Conservation (phyloP, 2,797 vertebrate genomes). For the Acestrorhynchus altus region DNA sequence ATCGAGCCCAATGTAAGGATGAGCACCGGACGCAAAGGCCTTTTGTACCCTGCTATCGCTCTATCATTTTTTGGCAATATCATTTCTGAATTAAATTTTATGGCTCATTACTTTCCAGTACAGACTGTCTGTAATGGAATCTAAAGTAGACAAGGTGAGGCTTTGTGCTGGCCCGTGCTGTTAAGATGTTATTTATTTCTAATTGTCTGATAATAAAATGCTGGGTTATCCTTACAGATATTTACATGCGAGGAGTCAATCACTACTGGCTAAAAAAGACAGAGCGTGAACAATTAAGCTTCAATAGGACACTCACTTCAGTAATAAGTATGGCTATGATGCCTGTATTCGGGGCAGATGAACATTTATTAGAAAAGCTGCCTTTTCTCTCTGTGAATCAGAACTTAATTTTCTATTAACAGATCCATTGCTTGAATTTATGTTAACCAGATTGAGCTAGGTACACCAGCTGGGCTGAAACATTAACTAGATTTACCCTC, state of each 20-base stretch:
- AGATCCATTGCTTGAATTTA: no score
- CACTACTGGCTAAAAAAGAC: slow-evolving; percentile 75
- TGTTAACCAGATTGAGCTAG: no score
- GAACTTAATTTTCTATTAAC: background rate
- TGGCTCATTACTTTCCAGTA: slow-evolving; percentile 92
- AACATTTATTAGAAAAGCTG: background rate
- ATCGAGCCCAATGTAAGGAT: slow-evolving; percentile 78
- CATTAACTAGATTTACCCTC: no score
- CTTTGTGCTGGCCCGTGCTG: slow-evolving; percentile 82
- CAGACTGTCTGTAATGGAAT: slow-evolving; percentile 88
- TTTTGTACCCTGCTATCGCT: slow-evolving; percentile 84
- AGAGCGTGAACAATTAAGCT: slow-evolving; percentile 80
- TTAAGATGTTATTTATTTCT: slow-evolving; percentile 89
- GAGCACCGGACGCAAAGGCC: slow-evolving; percentile 68
- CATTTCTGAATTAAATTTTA: slow-evolving; percentile 99
- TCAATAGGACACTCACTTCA: slow-evolving; percentile 49
- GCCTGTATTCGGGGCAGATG: slow-evolving; percentile 14
- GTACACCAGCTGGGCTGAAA: background rate
- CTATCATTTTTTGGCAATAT: slow-evolving; percentile 90
- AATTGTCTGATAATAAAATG: slow-evolving; percentile 92
- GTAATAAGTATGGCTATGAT: slow-evolving; percentile 43
- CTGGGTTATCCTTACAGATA: slow-evolving; percentile 86
- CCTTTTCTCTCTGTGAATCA: no score
- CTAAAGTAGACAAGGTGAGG: slow-evolving; percentile 83
- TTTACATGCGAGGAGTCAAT: slow-evolving; percentile 84